Evolutionary conservation across 2,113 vertebrate species (phyloP), one percentile per base, ranked within the genome.

Genomic region (Barbus barbus): DNA sequence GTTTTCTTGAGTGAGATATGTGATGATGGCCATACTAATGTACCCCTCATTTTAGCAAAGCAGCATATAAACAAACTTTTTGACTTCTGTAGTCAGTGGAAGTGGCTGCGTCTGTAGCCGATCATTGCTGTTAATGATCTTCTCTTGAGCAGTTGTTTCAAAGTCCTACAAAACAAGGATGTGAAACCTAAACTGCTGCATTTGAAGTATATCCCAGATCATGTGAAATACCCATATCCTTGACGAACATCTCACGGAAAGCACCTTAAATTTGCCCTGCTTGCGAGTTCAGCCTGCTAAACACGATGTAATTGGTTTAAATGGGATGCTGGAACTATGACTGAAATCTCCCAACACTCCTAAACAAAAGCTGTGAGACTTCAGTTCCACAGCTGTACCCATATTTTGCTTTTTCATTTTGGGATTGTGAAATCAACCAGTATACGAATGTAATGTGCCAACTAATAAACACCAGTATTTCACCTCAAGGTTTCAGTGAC

Each of bases 381-480:
- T 81, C 76, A 48, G 78, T 81, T 84, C 16, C 20, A 87, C 87
- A 81, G 78, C 86, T 87, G 87, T 87, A 74, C 82, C 85, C 87
- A 88, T 88, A 82, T 86, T 24, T 90, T 85, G 77, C 85, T 82
- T 80, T 91, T 90, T 93, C 87, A 87, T 92, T 92, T 92, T 72
- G 89, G 90, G 91, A 94, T 91, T 93, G 90, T 93, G 91, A 91
- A 92, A 92, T 94, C 89, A 91, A 91, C 87, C 91, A 92, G 93
- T 86, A 63, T 80, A 88, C 93, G 90, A 93, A 95, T 95, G 94
- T 95, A 95, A 93, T 93, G 94, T 95, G 94, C 94, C 94, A 95
- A 95, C 90, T 93, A 95, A 94, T 95, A 95, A 95, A 95, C 91
- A 94, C 92, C 94, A 95, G 94, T 95, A 95, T 95, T 95, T 95